Evolutionary conservation across 1,140 invertebrate species (phyloP).

Genomic region (Dermatophagoides farinae): DNA sequence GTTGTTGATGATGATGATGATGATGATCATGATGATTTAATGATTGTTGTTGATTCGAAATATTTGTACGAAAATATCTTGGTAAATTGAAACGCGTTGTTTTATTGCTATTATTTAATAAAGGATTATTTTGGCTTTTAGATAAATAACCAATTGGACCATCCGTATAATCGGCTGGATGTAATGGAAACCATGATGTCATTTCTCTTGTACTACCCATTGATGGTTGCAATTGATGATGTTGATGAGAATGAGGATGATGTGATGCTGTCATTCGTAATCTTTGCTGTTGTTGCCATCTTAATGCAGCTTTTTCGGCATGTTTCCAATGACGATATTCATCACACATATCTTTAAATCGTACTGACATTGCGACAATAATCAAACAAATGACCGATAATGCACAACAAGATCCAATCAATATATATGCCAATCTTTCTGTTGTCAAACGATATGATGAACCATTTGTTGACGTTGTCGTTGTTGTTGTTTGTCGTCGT

Average conservation of each 20-base stretch:
- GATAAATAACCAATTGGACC: background rate
- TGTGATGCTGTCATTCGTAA: background rate
- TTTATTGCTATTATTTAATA: background rate
- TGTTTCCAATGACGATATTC: conserved; percentile 15
- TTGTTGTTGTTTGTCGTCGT: no score
- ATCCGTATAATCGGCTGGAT: background rate
- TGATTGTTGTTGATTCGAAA: background rate
- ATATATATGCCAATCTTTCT: conserved; percentile 23
- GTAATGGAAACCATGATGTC: no score
- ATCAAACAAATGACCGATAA: conserved; percentile 23
- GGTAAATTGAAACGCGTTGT: background rate
- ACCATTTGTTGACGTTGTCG: background rate
- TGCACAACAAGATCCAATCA: conserved; percentile 24
- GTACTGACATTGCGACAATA: conserved; percentile 22
- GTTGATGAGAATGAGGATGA: background rate
- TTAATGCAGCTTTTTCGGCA: conserved; percentile 14
- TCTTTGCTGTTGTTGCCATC: background rate
- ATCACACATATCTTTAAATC: conserved; percentile 19
- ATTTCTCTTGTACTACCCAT: background rate
- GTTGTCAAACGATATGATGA: conserved; percentile 20
- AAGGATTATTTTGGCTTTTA: background rate
- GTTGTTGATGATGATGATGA: background rate
- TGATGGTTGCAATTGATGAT: background rate
- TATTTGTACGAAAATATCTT: conserved; percentile 4
- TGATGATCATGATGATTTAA: background rate